Evolutionary conservation across 2,888 invertebrate genomes (phyloP).

Genomic region (Himalopsyche japonica): DNA sequence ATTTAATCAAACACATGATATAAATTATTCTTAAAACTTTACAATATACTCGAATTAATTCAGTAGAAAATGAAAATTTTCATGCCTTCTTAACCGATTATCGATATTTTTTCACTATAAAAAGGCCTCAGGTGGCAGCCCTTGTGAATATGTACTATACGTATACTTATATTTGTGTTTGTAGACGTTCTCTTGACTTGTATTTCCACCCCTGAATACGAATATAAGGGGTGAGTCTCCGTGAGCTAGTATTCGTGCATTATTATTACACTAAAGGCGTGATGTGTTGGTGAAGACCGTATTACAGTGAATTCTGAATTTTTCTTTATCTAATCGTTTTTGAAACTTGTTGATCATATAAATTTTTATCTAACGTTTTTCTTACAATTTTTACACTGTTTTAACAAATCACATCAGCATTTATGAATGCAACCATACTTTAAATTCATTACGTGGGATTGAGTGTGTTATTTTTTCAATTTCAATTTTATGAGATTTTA

Average conservation of each 20-base stretch:
- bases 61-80: no score
- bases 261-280: not conserved
- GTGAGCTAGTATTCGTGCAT: not conserved
- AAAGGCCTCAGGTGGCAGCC: not conserved
- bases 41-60: no score
- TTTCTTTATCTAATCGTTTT: not conserved
- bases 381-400: no score
- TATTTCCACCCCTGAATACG: not conserved
- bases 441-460: no score
- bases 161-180: not conserved
- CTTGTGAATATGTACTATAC: not conserved
- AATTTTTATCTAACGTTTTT: no score
- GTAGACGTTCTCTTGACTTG: not conserved
- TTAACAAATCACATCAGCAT: not conserved
- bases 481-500: no score
- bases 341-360: not conserved
- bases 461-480: no score
- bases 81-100: no score
- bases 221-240: not conserved
- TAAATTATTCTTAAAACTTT: no score
- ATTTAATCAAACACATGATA: no score
- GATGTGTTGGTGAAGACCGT: conserved; percentile 7
- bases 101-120: not conserved
- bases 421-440: not conserved
- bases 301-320: not conserved